These are phyloP conservation scores for Thera britannica DNA, from an alignment of 2,888 invertebrate genomes.

Conservation along the genomic window DNA sequence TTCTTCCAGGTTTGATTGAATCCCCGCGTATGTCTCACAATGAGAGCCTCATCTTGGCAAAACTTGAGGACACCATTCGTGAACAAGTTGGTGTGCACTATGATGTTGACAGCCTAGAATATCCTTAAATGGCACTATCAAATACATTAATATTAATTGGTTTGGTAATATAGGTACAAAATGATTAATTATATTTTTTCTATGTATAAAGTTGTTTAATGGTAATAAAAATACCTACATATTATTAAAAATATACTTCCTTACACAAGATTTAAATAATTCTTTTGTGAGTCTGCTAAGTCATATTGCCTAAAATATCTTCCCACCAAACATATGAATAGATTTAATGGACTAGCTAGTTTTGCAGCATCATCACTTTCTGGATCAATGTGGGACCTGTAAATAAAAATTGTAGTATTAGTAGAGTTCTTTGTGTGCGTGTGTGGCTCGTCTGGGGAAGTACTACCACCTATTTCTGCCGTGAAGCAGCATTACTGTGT, in stretches of 20 bases:
- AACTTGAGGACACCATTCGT: conserved; percentile 89
- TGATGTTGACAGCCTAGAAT: conserved; percentile 71
- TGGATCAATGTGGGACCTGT: conserved; percentile 67
- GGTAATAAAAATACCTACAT: not conserved
- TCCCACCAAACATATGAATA: conserved; percentile 90
- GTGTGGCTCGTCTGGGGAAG: no score
- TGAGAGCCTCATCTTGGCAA: conserved; percentile 88
- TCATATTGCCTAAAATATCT: conserved; percentile 91
- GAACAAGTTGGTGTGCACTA: conserved; percentile 87
- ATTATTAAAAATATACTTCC: not conserved
- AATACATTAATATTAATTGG: not conserved
- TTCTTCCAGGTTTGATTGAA: conserved; percentile 85
- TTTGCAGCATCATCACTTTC: conserved; percentile 64
- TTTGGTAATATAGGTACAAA: not conserved
- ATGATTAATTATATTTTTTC: not conserved
- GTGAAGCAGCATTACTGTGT: no score
- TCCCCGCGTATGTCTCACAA: conserved; percentile 87
- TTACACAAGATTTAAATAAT: not conserved
- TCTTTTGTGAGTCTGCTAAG: conserved; percentile 83
- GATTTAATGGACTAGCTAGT: conserved; percentile 85
- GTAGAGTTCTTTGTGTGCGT: no score
- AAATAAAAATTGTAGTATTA: not conserved
- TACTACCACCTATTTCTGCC: no score
- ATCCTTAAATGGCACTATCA: not conserved
- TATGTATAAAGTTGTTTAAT: not conserved